A percentile compares a stretch with the other conserved stretches of the same genome.
phyloP scores from a whole-genome alignment of 2,797 vertebrate species.

The Darevskia mixta region DNA sequence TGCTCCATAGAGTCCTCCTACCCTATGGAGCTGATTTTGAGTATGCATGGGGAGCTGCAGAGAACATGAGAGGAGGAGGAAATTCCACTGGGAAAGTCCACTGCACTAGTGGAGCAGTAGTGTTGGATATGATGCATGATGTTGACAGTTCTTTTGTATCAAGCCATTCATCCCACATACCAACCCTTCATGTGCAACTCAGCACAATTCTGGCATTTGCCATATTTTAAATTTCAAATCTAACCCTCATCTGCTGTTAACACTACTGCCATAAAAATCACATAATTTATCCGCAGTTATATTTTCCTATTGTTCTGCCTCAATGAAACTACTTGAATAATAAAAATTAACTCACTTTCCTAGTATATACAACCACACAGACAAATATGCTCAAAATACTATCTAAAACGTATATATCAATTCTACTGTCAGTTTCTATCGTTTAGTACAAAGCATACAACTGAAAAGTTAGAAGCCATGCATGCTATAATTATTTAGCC shows the following conservation, averaged over 20 bases:
- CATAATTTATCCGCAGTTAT: background rate
- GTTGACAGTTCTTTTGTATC: background rate
- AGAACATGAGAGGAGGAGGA: too few species aligned
- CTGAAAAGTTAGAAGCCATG: conserved; percentile 22
- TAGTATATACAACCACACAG: background rate
- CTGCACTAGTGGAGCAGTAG: too few species aligned
- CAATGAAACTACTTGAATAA: background rate
- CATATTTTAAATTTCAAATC: background rate
- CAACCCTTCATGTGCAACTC: background rate
- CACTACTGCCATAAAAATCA: background rate
- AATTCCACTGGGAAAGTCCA: too few species aligned
- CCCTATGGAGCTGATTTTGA: too few species aligned
- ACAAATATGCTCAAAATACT: background rate
- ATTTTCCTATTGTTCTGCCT: background rate
- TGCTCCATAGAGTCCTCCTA: too few species aligned
- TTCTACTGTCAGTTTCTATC: background rate
- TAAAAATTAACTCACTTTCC: background rate
- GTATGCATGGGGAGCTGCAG: too few species aligned
- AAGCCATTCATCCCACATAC: background rate
- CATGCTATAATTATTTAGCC: conserved; percentile 40
- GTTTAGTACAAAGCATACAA: conserved; percentile 17
- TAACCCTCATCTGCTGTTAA: background rate
- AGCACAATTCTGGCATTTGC: background rate
- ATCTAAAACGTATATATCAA: background rate
- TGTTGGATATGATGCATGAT: background rate